A percentile compares a stretch with the other conserved stretches of the same genome.
Conservation (phyloP, 2,888 invertebrate genomes). For the Onthophagus sagittarius region DNA sequence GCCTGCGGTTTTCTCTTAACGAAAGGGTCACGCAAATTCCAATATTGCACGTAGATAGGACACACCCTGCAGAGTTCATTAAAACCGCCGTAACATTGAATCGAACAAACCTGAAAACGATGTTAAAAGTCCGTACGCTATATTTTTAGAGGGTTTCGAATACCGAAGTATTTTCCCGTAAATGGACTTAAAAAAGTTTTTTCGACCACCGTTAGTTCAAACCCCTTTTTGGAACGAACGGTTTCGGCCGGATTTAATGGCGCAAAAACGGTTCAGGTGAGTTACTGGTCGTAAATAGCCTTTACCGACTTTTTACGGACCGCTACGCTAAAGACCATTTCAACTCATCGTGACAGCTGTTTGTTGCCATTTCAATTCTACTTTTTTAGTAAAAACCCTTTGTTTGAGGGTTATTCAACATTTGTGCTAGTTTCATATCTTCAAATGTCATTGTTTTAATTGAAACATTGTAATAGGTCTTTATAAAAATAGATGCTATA, state of each 20-base stretch:
- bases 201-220: not conserved
- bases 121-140: not conserved
- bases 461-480: no score
- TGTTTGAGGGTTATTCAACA: not conserved
- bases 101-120: not conserved
- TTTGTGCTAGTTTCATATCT: not conserved
- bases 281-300: not conserved
- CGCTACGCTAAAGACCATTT: not conserved
- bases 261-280: not conserved
- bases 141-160: no score
- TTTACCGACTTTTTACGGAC: not conserved
- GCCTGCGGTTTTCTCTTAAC: constrained; percentile 26
- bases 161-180: not conserved
- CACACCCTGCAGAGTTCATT: not conserved
- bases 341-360: not conserved
- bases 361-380: not conserved
- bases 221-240: not conserved
- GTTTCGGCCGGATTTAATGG: not conserved
- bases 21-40: constrained; percentile 28
- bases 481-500: no score
- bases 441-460: no score
- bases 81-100: not conserved
- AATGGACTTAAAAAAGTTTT: not conserved
- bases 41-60: constrained; percentile 21
- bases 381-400: not conserved